Conservation (phyloP, 2,113 vertebrate species). For the Embiotoca jacksoni region DNA sequence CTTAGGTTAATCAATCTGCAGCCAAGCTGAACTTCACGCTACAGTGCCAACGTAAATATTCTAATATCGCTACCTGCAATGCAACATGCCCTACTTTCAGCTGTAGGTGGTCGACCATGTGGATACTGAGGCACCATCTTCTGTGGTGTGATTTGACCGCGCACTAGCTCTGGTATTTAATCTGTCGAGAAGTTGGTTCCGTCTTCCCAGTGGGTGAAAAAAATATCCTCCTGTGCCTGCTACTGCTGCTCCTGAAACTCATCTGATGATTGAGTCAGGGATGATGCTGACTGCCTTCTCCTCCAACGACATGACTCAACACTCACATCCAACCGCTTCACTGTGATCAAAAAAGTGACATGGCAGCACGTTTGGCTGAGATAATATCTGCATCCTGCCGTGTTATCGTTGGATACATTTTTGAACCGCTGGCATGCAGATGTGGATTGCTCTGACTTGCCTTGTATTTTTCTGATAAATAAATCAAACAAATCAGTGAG, state of each 20-base stretch:
- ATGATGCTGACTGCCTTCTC: constrained; percentile 41
- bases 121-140: background rate
- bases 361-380: constrained; percentile 24
- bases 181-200: constrained; percentile 17
- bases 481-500: background rate
- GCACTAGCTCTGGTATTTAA: constrained; percentile 26
- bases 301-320: constrained; percentile 58
- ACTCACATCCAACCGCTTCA: constrained; percentile 33
- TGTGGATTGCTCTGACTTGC: background rate
- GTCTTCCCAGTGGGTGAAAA: constrained; percentile 38
- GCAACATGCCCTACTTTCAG: background rate
- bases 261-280: constrained; percentile 46
- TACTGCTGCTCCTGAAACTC: constrained; percentile 39
- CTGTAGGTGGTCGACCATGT: constrained; percentile 18
- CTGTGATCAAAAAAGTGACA: constrained; percentile 43
- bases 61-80: background rate
- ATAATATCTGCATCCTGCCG: constrained; percentile 18
- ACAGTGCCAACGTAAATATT: background rate
- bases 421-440: background rate
- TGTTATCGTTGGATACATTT: background rate
- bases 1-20: background rate
- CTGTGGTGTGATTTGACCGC: constrained; percentile 3
- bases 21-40: background rate
- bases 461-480: background rate
- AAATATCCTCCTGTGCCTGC: constrained; percentile 43